Base-by-base conservation (phyloP, 2,797 vertebrate genomes). In the Hipposideros larvatus region DNA sequence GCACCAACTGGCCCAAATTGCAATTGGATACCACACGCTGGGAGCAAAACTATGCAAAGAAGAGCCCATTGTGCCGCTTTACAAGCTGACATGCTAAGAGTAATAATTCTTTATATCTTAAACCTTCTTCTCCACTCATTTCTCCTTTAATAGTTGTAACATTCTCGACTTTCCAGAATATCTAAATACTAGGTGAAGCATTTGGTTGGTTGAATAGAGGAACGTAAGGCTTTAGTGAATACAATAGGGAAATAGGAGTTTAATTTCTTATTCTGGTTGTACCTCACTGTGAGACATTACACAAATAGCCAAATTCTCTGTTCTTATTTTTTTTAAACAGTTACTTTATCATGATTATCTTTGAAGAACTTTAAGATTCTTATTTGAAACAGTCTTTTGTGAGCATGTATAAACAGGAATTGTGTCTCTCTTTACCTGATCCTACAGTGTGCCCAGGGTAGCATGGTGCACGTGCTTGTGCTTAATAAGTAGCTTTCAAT, bases 331-430 rank as follows among this genome's bases (percentile, higher is more conserved):
- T 78, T 37, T 48, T 70, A 90, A 34, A 85, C 68, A 86, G n/a
- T 90, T 90, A 65, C 53, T 90, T 95, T 95, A 51, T 59, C 51
- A 31, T 85, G 18, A 53, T 90, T 90, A 88, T 71, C 85, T 59
- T 89, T 66, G 65, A 95, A 96, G 87, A 84, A 66, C 55, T 90
- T 78, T 21, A 86, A 88, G 70, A 84, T 87, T 88, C 53, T 43
- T 87, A 37, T 46, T 21, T 87, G 82, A 92, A 90, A 70, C 46
- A 61, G 7, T 83, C 77, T 75, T 90, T 84, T 65, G 28, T 91
- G 63, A 94, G 48, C 15, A 75, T 51, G 11, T 84, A 37, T 80
- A 70, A 75, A n/a, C 5, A 7, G 48, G 77, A 57, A 41, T 51
- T 28, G 16, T 87, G 46, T 71, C 59, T 96, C 57, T 68, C 16